Base-by-base conservation (phyloP, 2,888 invertebrate species). In the Hydroisotoma schaefferi region DNA sequence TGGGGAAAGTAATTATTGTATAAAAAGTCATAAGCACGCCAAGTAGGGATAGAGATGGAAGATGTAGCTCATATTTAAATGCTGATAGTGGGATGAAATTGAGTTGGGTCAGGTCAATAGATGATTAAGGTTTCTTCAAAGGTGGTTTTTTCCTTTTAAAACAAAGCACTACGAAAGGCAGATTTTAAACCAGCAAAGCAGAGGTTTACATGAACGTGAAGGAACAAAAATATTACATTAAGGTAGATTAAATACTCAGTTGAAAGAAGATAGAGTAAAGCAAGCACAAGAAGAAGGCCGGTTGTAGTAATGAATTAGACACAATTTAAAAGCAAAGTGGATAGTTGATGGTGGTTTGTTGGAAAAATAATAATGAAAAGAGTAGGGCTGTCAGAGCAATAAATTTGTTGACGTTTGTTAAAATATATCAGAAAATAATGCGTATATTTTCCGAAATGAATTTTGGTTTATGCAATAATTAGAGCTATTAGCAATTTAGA, bases 401-500 rank as follows among this genome's bases (percentile, higher is more conserved):
- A 72, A 72, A 71, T 72, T 72, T 67, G 68, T 70, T 68, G 70
- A 70, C 68, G 70, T 63, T 62, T 55, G 62, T 64, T 57, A 61
- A 66, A 68, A 66, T 68, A 66, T 55, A 58, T 64, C 53, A 58
- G 61, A 64, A 66, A 63, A 66, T 65, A 52, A 65, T 68, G 59
- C 59, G 57, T 62, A 62, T 65, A 62, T 65, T 62, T 22, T 6
- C n/a, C 5, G 22, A 29, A 6, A 38, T 37, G 20, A 52, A 37
- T 52, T 52, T 23, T 33, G 52, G 15, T 49, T 52, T 52, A 52
- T 52, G 55, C 63, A 69, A 67, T 70, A 68, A 72, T 72, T 70
- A 69, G 70, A 70, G 70, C 69, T 70, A 72, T 72, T 70, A 72
- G 70, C 66, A 68, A 70, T 72, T 72, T 69, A 64, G 65, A 58